These are phyloP conservation scores for Lasioglossum oenotherae DNA, from an alignment of 2,888 invertebrate genomes.

Conservation along the genomic window DNA sequence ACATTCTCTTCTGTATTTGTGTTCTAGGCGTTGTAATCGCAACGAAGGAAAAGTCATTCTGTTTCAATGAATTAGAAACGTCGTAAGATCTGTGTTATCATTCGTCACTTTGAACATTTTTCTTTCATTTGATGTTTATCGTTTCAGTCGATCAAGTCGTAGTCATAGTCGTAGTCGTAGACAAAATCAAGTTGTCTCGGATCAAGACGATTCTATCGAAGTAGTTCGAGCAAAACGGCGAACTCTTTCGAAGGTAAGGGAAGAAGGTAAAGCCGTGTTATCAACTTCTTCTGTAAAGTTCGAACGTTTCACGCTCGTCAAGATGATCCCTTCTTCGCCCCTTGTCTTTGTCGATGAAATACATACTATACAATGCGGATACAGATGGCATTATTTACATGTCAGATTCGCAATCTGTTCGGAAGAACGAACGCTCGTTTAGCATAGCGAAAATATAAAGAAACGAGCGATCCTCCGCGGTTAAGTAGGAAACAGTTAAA, in stretches of 20 bases:
- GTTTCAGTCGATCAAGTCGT: not conserved
- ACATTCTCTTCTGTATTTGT: not conserved
- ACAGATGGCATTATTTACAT: constrained; percentile 1
- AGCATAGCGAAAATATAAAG: constrained; percentile 7
- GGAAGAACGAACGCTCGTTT: constrained; percentile 5
- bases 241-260: not conserved
- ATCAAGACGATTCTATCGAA: not conserved
- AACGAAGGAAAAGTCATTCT: not conserved
- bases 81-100: not conserved
- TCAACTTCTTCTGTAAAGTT: constrained; percentile 1
- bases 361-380: constrained; percentile 3
- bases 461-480: constrained; percentile 24
- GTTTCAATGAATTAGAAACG: not conserved
- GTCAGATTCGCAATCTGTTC: constrained; percentile 6
- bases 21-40: not conserved
- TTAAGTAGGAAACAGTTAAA: constrained; percentile 4
- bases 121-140: not conserved
- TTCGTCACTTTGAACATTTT: not conserved
- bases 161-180: not conserved
- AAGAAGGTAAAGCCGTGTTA: not conserved
- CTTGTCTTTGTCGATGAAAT: constrained; percentile 12
- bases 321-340: not conserved
- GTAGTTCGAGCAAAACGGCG: not conserved
- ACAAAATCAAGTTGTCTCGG: not conserved
- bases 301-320: not conserved